These are phyloP conservation scores for Brachionus rubens DNA, from an alignment of 1,140 invertebrate genomes.

Conservation along the genomic window DNA sequence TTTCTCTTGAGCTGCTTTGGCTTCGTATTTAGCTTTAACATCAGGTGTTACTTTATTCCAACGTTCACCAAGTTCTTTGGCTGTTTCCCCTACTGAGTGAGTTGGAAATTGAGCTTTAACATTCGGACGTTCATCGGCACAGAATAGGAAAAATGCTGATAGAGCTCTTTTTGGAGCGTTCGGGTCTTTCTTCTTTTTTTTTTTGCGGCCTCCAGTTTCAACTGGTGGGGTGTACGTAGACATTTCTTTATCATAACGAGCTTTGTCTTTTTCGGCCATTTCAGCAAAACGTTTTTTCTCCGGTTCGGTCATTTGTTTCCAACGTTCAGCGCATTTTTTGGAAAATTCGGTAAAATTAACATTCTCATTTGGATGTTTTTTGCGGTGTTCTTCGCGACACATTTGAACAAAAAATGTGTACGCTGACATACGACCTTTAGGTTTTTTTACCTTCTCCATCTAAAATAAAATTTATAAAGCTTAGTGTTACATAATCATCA, in stretches of 20 bases:
- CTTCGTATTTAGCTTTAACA: conserved; percentile 82
- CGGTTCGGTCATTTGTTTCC: conserved; percentile 98
- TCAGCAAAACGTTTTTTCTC: conserved; percentile 98
- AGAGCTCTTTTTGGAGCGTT: conserved; percentile 96
- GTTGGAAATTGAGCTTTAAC: conserved; percentile 88
- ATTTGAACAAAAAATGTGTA: conserved; percentile 99
- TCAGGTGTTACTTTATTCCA: conserved; percentile 84
- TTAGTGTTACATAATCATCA: too few relatives aligned
- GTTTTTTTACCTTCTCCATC: conserved; percentile 65
- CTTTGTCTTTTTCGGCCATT: conserved; percentile 93
- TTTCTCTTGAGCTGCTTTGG: conserved; percentile 89
- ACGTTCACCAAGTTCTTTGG: conserved; percentile 89
- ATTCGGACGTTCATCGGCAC: conserved; percentile 89
- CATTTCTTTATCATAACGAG: conserved; percentile 92
- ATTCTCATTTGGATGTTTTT: conserved; percentile 96
- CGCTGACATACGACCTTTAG: conserved; percentile 93
- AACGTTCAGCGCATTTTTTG: conserved; percentile 95
- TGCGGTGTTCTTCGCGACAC: conserved; percentile 92
- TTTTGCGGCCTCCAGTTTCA: conserved; percentile 65
- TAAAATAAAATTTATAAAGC: too few relatives aligned
- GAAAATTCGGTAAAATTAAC: conserved; percentile 99
- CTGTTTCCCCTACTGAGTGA: conserved; percentile 91
- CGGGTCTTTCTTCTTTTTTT: conserved; percentile 80
- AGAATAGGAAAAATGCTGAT: conserved; percentile 99
- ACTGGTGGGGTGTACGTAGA: conserved; percentile 85